Percentiles rank a stretch among this genome's conserved stretches.
These are phyloP conservation scores for Ectemnius lituratus DNA, from an alignment of 2,888 invertebrate genomes.

Conservation along the genomic window DNA sequence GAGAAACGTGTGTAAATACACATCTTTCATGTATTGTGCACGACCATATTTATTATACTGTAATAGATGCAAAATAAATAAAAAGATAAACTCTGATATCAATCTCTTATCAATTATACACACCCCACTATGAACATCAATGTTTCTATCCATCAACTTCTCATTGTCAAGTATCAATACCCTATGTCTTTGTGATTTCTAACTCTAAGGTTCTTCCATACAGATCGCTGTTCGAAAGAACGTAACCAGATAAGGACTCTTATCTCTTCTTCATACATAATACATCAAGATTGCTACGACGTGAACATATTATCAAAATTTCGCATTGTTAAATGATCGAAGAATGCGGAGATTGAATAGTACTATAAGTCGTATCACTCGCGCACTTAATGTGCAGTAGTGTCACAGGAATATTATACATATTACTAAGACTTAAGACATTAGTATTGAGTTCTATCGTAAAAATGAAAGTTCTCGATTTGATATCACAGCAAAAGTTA, in stretches of 20 bases:
- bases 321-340: too few species aligned
- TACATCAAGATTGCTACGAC: background rate
- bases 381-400: too few species aligned
- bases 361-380: too few species aligned
- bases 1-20: slow-evolving; percentile 73
- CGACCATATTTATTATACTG: slow-evolving; percentile 75
- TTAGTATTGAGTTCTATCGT: too few species aligned
- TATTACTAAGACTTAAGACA: too few species aligned
- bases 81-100: slow-evolving; percentile 52
- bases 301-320: background rate
- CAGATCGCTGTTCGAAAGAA: too few species aligned
- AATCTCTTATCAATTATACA: slow-evolving; percentile 19
- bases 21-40: slow-evolving; percentile 73
- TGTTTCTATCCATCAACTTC: too few species aligned
- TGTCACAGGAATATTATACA: too few species aligned
- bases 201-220: too few species aligned
- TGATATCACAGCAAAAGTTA: slow-evolving; percentile 48
- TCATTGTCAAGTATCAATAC: too few species aligned
- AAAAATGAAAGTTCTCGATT: slow-evolving; percentile 27
- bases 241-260: slow-evolving; percentile 28
- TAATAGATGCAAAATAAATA: slow-evolving; percentile 74
- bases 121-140: background rate
- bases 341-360: too few species aligned
- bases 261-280: slow-evolving; percentile 24
- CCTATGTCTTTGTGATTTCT: too few species aligned